Evolutionary conservation across 2,113 vertebrate genomes (phyloP).

Genomic region (Emydura subglobosa): DNA sequence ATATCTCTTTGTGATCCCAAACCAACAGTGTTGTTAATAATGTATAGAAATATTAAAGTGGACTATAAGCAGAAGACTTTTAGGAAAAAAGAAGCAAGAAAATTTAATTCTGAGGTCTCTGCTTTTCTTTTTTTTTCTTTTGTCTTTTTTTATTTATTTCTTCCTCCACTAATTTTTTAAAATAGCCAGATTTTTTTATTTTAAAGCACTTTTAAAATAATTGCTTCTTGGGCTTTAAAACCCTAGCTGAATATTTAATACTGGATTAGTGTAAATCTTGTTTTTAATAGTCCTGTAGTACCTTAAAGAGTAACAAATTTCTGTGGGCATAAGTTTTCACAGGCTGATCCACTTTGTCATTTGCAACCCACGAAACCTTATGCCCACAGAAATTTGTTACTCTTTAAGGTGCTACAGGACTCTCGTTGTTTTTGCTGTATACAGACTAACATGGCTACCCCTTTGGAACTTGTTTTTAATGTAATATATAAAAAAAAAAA

Average conservation of each 20-base stretch:
- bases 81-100: background rate
- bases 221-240: background rate
- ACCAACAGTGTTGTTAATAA: conserved; percentile 11
- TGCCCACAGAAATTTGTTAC: no score
- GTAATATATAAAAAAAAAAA: background rate
- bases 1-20: conserved; percentile 16
- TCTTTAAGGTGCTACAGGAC: no score
- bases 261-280: background rate
- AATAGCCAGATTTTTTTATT: background rate
- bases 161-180: background rate
- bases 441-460: no score
- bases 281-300: background rate
- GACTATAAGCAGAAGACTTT: background rate
- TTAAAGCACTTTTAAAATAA: background rate
- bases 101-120: background rate
- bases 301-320: no score
- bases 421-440: no score
- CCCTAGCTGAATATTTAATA: background rate
- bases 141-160: fast-evolving
- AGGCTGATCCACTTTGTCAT: no score
- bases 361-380: no score
- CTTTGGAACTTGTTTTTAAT: background rate
- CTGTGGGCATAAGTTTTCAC: no score
- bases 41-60: background rate
- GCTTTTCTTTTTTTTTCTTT: fast-evolving